Evolutionary conservation across 2,113 vertebrate genomes (phyloP), one percentile per base, ranked within the genome.

Genomic region (Pelmatolapia mariae): DNA sequence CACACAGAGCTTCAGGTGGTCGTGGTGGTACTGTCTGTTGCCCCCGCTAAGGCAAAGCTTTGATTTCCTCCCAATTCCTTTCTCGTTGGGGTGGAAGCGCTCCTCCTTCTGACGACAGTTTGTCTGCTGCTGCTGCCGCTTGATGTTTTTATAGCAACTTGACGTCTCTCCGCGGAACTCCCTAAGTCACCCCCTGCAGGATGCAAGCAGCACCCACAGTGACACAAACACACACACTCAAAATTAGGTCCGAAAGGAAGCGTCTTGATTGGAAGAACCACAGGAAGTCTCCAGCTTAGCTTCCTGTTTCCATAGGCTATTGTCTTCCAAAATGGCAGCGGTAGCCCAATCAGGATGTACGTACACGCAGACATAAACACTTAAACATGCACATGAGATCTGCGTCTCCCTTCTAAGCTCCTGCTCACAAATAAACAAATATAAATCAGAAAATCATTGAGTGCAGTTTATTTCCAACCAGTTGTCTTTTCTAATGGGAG

Each of bases 71-170:
- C 50, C 16, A 68, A 85, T 87, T 85, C 56, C 29, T 16, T 68
- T 83, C 73, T 78, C 2, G 15, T 86, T 24, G 15, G 57, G 26
- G 78, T 47, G 24, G 83, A 85, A 71, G 87, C 19, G 2, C 26
- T 87, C 53, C 16, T 54, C 38, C 63, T 81, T 87, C 53, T 85
- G 66, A 79, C 12, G 1, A n/a, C 80, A 84, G 71, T 88, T 94
- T 90, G 80, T 88, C 83, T 89, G 83, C 81, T 1, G 80, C 79
- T 1, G 76, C 81, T 2, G 61, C 61, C 33, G 29, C 91, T 92
- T 90, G 90, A 93, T 93, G 94, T 95, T 92, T 95, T 93, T 89
- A 82, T 91, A 92, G 91, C 83, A 84, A 47, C 83, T 61, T 56
- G 40, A 13, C 4, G 1, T 22, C 24, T 85, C 82, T 82, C 87